Percentiles rank a stretch among this genome's conserved stretches.
phyloP scores from a whole-genome alignment of 2,797 vertebrate species.

The Microctenopoma steveboyesi region DNA sequence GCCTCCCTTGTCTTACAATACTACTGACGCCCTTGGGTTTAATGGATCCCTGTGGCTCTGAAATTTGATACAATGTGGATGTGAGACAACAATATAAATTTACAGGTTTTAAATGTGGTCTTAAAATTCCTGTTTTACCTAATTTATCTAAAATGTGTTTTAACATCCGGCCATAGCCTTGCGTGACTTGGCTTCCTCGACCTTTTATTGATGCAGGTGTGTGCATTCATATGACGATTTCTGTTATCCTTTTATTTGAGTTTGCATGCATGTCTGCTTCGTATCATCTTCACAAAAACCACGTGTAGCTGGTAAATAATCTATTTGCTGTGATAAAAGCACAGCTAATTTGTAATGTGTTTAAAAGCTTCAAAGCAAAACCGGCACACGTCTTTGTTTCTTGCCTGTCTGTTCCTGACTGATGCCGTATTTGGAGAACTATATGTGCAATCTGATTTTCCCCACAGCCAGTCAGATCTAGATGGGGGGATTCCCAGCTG shows the following conservation, averaged over 20 bases:
- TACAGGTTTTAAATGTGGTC: neutral
- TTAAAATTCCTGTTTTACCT: neutral
- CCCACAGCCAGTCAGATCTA: constrained; percentile 58
- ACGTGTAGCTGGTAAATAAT: constrained; percentile 26
- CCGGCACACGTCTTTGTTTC: constrained; percentile 56
- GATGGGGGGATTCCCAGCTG: constrained; percentile 36
- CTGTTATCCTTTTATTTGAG: constrained; percentile 9
- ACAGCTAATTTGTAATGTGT: constrained; percentile 28
- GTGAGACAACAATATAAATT: neutral
- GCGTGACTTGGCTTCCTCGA: neutral
- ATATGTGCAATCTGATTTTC: constrained; percentile 30
- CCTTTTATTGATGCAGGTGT: neutral
- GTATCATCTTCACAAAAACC: constrained; percentile 18
- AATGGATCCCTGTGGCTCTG: neutral
- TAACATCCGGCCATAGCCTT: neutral
- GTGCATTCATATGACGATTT: constrained; percentile 5
- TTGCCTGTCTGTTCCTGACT: constrained; percentile 46
- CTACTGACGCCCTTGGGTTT: too few species aligned
- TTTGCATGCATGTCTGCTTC: constrained; percentile 33
- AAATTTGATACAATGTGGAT: neutral
- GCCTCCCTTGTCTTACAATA: too few species aligned
- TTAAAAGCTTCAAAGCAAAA: constrained; percentile 58
- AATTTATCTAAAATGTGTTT: neutral
- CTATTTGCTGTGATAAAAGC: constrained; percentile 45
- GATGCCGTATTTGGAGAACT: constrained; percentile 26